Evolutionary conservation across 2,888 invertebrate species (phyloP).

Genomic region (Hydropsyche betteni): DNA sequence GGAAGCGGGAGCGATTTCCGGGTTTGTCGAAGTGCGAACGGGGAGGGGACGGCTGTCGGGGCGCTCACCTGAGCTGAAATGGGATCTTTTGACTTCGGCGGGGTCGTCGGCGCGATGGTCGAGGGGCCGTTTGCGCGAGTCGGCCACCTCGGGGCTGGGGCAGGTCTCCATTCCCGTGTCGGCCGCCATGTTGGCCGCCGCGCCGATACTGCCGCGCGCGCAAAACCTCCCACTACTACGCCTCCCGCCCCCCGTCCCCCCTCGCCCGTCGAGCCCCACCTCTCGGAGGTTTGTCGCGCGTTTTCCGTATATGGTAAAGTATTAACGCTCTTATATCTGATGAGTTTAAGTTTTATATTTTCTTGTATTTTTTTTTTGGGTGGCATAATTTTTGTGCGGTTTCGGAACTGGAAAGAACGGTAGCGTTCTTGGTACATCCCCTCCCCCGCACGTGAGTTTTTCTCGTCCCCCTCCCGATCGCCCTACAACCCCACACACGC

Average conservation of each 20-base stretch:
- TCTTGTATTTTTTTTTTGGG: too few species aligned
- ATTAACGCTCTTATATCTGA: too few species aligned
- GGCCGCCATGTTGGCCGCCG: conserved; percentile 80
- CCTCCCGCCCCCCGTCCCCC: neutral
- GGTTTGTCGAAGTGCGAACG: too few species aligned
- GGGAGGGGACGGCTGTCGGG: neutral
- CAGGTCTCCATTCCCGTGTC: conserved; percentile 94
- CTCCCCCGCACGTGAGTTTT: neutral
- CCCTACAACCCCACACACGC: conserved; percentile 25
- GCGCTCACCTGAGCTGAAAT: conserved; percentile 86
- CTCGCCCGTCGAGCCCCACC: neutral
- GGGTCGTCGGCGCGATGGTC: conserved; percentile 85
- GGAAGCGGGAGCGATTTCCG: neutral
- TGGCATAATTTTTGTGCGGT: too few species aligned
- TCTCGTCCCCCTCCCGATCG: neutral
- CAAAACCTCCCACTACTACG: conserved; percentile 4
- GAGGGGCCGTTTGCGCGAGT: conserved; percentile 89
- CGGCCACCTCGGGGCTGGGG: conserved; percentile 90
- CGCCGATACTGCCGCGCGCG: conserved; percentile 26
- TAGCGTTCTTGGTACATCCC: too few species aligned
- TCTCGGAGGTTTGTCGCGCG: too few species aligned
- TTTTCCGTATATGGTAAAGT: too few species aligned
- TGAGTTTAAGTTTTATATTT: too few species aligned
- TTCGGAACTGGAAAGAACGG: too few species aligned
- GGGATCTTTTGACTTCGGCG: conserved; percentile 87